Conservation (phyloP, 2,113 vertebrate species). For the Gopherus evgoodei region DNA sequence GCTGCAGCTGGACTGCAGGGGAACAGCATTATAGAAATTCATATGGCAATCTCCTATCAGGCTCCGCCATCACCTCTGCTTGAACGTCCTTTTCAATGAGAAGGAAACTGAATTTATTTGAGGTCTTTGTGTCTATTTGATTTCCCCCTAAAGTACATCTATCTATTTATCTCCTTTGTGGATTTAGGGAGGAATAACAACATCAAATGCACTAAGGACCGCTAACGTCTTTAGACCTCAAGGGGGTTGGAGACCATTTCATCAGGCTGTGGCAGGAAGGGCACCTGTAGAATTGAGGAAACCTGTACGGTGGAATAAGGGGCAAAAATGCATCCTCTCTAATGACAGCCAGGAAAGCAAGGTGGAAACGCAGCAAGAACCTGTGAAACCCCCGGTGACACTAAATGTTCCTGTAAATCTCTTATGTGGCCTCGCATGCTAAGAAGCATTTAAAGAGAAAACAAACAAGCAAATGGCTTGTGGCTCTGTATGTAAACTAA, state of each 20-base stretch:
- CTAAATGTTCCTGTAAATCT: not conserved
- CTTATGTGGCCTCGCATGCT: not conserved
- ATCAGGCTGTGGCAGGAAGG: not conserved
- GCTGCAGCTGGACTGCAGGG: not conserved
- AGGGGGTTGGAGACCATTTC: not conserved
- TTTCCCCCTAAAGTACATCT: not conserved
- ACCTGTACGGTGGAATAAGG: not conserved
- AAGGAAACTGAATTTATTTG: not conserved
- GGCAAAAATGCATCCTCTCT: not conserved
- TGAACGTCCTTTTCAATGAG: rapidly evolving
- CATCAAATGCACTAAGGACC: not conserved
- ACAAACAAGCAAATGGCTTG: not conserved
- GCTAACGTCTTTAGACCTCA: not conserved
- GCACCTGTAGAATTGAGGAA: not conserved
- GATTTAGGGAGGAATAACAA: not conserved
- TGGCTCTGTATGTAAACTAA: not conserved
- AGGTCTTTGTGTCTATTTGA: not conserved
- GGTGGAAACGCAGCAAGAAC: not conserved
- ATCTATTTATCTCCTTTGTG: not conserved
- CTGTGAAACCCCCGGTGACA: not conserved
- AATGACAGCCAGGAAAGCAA: not conserved
- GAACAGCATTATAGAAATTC: not conserved
- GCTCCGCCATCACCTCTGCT: not conserved
- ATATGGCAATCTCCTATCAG: not conserved
- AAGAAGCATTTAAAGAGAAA: not conserved